phyloP scores from a whole-genome alignment of 1,140 invertebrate genomes.

The Calycopis cecrops region DNA sequence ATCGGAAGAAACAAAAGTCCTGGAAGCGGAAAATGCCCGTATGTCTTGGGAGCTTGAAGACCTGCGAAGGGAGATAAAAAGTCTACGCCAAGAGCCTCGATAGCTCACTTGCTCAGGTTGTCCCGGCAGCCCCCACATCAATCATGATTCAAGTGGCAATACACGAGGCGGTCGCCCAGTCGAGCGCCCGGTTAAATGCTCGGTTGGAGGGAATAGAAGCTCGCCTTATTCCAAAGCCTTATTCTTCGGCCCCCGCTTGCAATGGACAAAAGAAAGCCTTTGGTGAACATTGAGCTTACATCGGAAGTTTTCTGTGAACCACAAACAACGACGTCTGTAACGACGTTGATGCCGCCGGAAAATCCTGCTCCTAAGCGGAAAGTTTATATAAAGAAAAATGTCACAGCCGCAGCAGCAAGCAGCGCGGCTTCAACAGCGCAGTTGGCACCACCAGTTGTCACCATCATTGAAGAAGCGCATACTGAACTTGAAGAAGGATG shows the following conservation, averaged over 20 bases:
- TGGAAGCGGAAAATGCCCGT: slow-evolving; percentile 3
- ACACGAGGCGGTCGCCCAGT: background rate
- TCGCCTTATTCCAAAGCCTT: background rate
- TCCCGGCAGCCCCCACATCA: background rate
- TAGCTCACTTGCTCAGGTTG: too few relatives aligned
- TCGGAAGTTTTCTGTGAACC: accelerated
- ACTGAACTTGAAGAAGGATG: background rate
- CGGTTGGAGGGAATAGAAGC: background rate
- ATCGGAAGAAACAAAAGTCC: background rate
- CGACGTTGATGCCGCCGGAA: too few relatives aligned
- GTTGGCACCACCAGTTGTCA: background rate
- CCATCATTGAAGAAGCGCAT: background rate
- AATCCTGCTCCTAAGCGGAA: too few relatives aligned
- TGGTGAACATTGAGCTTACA: background rate
- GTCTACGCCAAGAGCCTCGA: too few relatives aligned
- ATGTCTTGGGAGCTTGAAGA: background rate
- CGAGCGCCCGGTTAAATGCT: background rate
- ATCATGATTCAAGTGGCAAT: background rate
- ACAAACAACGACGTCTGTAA: too few relatives aligned
- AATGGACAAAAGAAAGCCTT: background rate
- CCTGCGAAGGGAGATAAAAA: too few relatives aligned
- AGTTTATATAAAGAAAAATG: background rate
- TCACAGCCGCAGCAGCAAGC: background rate
- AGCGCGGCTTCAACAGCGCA: too few relatives aligned
- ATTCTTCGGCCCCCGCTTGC: slow-evolving; percentile 11